Percentiles rank a stretch among this genome's conserved stretches.
Conservation (phyloP, 2,888 invertebrate genomes). For the Limnephilus auricula region DNA sequence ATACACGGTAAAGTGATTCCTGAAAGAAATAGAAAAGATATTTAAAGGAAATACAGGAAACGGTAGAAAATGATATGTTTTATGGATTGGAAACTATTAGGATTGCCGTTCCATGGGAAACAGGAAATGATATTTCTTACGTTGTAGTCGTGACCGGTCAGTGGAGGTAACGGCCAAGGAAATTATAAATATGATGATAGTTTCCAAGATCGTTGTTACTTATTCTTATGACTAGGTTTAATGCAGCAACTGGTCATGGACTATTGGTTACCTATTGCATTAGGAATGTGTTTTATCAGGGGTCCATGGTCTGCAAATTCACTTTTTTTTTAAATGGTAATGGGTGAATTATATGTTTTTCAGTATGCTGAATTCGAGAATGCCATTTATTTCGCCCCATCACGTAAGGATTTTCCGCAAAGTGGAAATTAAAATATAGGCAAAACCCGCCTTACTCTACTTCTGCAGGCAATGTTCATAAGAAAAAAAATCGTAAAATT, state of each 20-base stretch:
- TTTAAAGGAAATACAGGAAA: not conserved
- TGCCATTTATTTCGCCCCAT: too few relatives aligned
- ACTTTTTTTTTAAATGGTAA: too few relatives aligned
- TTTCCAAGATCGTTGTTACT: not conserved
- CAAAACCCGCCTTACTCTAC: too few relatives aligned
- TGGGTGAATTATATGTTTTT: too few relatives aligned
- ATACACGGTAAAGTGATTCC: not conserved
- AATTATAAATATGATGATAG: not conserved
- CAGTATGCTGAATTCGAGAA: too few relatives aligned
- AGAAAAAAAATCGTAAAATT: too few relatives aligned
- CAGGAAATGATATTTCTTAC: not conserved
- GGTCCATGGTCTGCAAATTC: too few relatives aligned
- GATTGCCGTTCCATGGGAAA: not conserved
- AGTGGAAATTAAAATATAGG: too few relatives aligned
- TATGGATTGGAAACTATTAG: not conserved
- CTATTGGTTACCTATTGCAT: not conserved
- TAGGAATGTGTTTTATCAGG: not conserved
- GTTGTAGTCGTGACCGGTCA: not conserved
- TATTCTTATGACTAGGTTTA: not conserved
- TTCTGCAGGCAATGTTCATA: too few relatives aligned
- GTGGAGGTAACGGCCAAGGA: not conserved
- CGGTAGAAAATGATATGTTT: slow-evolving; percentile 2
- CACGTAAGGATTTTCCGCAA: too few relatives aligned
- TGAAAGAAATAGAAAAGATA: not conserved
- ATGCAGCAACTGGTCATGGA: not conserved